A percentile compares a stretch with the other conserved stretches of the same genome.
phyloP scores from a whole-genome alignment of 2,797 vertebrate genomes.

The Coilia nasus region DNA sequence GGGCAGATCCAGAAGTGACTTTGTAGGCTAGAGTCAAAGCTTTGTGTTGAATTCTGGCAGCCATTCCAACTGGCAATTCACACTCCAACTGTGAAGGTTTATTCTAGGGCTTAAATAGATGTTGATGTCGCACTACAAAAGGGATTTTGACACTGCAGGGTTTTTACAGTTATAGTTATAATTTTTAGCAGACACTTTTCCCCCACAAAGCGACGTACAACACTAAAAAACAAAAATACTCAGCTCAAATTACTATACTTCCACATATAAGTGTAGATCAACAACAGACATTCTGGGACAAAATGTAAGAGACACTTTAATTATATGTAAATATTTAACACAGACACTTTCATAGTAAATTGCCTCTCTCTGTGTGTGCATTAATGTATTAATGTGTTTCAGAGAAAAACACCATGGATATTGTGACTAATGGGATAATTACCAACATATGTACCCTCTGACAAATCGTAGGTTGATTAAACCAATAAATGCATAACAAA shows the following conservation, averaged over 20 bases:
- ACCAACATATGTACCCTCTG: background rate
- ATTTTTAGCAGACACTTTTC: too few species aligned
- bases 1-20: too few species aligned
- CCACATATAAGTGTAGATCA: background rate
- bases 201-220: too few species aligned
- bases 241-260: too few species aligned
- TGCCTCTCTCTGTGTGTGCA: background rate
- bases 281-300: background rate
- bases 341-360: background rate
- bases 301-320: background rate
- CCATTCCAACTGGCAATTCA: too few species aligned
- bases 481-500: background rate
- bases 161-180: background rate
- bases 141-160: background rate
- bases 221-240: too few species aligned
- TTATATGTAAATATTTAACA: background rate
- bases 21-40: too few species aligned
- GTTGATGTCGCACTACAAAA: background rate
- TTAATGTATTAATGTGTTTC: background rate
- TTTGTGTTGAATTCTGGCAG: too few species aligned
- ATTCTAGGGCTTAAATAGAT: background rate
- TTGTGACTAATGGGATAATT: background rate
- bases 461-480: background rate
- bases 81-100: background rate
- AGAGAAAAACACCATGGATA: constrained; percentile 20